Evolutionary conservation across 2,888 invertebrate species (phyloP), one percentile per base, ranked within the genome.

Genomic region (Elysia crispata): DNA sequence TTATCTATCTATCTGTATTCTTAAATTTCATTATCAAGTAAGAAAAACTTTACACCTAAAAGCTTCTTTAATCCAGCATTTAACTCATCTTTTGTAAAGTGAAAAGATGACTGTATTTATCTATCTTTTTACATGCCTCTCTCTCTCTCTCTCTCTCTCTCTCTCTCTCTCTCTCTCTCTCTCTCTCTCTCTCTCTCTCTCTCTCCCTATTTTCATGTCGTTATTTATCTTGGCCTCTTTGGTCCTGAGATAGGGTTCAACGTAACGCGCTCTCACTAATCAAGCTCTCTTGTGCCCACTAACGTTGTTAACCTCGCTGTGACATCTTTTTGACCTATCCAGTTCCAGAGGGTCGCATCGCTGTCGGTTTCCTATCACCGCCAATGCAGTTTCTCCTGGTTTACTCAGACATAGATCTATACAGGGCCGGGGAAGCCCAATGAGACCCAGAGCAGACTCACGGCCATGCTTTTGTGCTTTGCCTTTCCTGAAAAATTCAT

Each of bases 91-190:
- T n/a, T n/a, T n/a, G n/a, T n/a, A n/a, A n/a, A n/a, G n/a, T n/a
- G n/a, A n/a, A n/a, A n/a, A n/a, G n/a, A n/a, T n/a, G n/a, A n/a
- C 64, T 64, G n/a, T 64, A 15, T 64, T 25, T 64, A 11, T 64
- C 64, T 64, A 11, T 64, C 23, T 64, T 25, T 64, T 25, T 18
- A 11, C 23, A 15, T 18, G n/a, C 11, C 13, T 18, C 64, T 18
- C 64, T 18, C 64, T 64, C 64, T 64, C 64, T n/a, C 64, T 64
- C 64, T n/a, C 64, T 64, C 64, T n/a, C 64, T 64, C 64, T n/a
- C 64, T 64, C 64, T 64, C 64, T 64, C 64, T 64, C 64, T 64
- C 64, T 70, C 70, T 70, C 33, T 30, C 70, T 70, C n/a, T 5
- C 70, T 30, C 41, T 70, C 41, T 30, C 50, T 33, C 64, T 76